Base-by-base conservation (phyloP, 2,888 invertebrate genomes). In the Apotomis turbidana region DNA sequence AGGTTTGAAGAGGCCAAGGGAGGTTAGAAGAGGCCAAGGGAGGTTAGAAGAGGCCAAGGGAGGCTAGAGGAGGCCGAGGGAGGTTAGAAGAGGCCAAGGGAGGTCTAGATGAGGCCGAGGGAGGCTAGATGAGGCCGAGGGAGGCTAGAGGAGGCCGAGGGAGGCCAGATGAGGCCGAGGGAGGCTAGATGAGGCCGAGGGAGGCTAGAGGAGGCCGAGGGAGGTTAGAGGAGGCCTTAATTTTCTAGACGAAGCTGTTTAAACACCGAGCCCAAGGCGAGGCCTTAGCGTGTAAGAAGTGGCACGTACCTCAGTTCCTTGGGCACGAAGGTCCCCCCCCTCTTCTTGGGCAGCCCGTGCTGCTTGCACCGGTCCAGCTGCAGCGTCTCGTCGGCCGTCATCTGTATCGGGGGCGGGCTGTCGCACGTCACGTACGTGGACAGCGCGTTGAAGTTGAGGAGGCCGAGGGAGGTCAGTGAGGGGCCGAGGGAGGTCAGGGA, bases 351-450 rank as follows among this genome's bases (percentile, higher is more conserved):
- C 78, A 97, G 89, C 0, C 97, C 97, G 68, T 96, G 94, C 44
- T 94, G 85, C 80, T 96, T 96, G 68, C 96, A 95, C 74, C 94
- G 93, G 78, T 97, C 97, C 70, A 97, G 83, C 80, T 96, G 96
- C 0, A 94, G 94, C 77, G 96, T 93, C 84, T 97, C 97, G 44
- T 97, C 97, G 0, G 95, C 94, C 0, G 97, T 95, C 94, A 97
- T 96, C 81, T 97, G 96, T 79, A 97, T 93, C 0, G 97, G 97
- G 55, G 97, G 96, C 0, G 97, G 97, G 78, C 97, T 97, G 83
- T 97, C 97, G 78, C 97, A 97, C 49, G 96, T 95, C 59, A 96
- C 95, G 80, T 95, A 96, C 0, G 95, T 94, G 0, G 94, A 95
- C 5, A 95, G 83, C 6, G 94, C 93, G 78, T 93, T 92, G 83